These are phyloP conservation scores for Ephydatia muelleri DNA, from an alignment of 37 sponge, comb jelly and placozoan genomes.

Conservation along the genomic window DNA sequence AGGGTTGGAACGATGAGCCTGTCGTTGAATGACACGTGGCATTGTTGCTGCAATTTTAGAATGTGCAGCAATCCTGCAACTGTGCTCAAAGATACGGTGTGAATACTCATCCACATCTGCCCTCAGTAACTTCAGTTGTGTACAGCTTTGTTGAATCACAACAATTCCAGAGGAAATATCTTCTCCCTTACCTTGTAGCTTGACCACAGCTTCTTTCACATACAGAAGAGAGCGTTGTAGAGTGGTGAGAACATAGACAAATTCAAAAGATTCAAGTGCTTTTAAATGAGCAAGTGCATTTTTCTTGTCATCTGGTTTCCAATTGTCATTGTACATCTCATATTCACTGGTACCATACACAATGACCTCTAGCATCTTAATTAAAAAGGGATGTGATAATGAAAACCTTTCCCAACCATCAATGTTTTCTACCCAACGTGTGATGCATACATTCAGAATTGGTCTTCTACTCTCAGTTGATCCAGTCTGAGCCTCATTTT, in stretches of 20 bases:
- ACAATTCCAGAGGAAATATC: constrained; percentile 48
- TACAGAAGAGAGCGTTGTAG: constrained; percentile 48
- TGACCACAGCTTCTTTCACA: constrained; percentile 54
- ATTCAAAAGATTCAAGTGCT: constrained; percentile 47
- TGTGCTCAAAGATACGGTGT: constrained; percentile 45
- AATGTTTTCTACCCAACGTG: constrained; percentile 71
- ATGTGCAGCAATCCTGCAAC: constrained; percentile 42
- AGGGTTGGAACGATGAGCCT: constrained; percentile 54
- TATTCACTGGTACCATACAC: constrained; percentile 45
- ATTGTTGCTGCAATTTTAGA: constrained; percentile 28
- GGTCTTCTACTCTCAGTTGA: constrained; percentile 25
- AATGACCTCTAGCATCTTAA: constrained; percentile 57
- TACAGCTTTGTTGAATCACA: constrained; percentile 13
- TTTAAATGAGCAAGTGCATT: constrained; percentile 53
- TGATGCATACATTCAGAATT: constrained; percentile 58
- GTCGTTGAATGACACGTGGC: constrained; percentile 37
- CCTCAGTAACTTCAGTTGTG: constrained; percentile 9
- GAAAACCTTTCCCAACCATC: constrained; percentile 64
- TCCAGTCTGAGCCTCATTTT: not conserved
- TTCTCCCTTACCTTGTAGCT: constrained; percentile 45
- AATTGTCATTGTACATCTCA: constrained; percentile 49
- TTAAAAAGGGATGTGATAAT: constrained; percentile 43
- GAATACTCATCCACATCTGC: constrained; percentile 40
- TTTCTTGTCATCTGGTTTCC: constrained; percentile 54
- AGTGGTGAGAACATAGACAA: constrained; percentile 42